Conservation (phyloP, 2,888 invertebrate genomes). For the Amblyjoppa fuscipennis region DNA sequence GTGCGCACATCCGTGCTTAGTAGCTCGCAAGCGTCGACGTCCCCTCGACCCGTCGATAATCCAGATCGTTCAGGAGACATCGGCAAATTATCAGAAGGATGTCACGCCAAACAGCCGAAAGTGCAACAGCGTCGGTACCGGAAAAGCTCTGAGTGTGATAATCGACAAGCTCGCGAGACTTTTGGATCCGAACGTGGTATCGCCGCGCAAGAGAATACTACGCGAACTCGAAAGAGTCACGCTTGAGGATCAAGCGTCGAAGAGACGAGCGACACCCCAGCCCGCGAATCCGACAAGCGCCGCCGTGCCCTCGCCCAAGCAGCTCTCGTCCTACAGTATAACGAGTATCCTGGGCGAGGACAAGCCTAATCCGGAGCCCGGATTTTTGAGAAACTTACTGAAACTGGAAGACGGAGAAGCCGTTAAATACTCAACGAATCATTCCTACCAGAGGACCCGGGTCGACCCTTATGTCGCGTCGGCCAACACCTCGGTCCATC, state of each 20-base stretch:
- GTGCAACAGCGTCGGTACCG: constrained; percentile 71
- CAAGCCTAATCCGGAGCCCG: constrained; percentile 85
- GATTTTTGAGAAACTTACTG: constrained; percentile 82
- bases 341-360: constrained; percentile 92
- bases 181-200: constrained; percentile 88
- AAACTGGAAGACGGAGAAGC: constrained; percentile 83
- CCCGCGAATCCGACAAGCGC: constrained; percentile 70
- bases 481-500: constrained; percentile 80
- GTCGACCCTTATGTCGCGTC: constrained; percentile 81
- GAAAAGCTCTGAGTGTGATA: constrained; percentile 80
- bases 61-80: constrained; percentile 73
- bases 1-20: constrained; percentile 85
- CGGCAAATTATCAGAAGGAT: constrained; percentile 71
- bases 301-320: constrained; percentile 81
- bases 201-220: constrained; percentile 93
- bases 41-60: constrained; percentile 87
- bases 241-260: constrained; percentile 89
- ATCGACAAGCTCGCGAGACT: constrained; percentile 82
- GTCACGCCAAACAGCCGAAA: constrained; percentile 69
- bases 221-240: constrained; percentile 93
- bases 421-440: constrained; percentile 82
- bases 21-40: constrained; percentile 88
- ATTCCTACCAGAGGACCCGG: constrained; percentile 81
- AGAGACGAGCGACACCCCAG: constrained; percentile 86
- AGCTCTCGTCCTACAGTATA: constrained; percentile 93